These are phyloP conservation scores for Megalurothrips usitatus DNA, from an alignment of 2,888 invertebrate species.

Conservation along the genomic window DNA sequence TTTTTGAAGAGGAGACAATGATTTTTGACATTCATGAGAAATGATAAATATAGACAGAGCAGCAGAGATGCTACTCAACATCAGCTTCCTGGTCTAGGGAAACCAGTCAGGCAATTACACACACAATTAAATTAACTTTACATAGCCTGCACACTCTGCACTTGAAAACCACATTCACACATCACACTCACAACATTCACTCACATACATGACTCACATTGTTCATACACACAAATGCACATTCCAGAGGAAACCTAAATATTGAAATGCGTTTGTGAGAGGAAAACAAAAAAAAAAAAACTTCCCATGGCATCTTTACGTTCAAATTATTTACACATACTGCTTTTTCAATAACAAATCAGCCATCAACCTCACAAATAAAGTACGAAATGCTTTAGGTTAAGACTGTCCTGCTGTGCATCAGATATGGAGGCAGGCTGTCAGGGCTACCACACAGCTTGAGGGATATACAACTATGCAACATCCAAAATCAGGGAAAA, in stretches of 20 bases:
- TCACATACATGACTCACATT: slow-evolving; percentile 17
- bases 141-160: slow-evolving; percentile 18
- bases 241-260: slow-evolving; percentile 25
- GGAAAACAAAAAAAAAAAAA: slow-evolving; percentile 9
- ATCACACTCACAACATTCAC: background rate
- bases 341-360: slow-evolving; percentile 16
- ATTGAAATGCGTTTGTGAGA: slow-evolving; percentile 23
- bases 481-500: background rate
- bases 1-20: slow-evolving; percentile 35
- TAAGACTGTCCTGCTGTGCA: slow-evolving; percentile 20
- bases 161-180: slow-evolving; percentile 22
- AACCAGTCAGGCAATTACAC: slow-evolving; percentile 26
- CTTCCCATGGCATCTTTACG: slow-evolving; percentile 16
- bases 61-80: slow-evolving; percentile 22
- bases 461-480: background rate
- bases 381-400: slow-evolving; percentile 13
- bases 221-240: slow-evolving; percentile 14
- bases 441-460: background rate
- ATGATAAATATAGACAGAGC: slow-evolving; percentile 17
- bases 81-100: background rate
- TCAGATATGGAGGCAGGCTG: slow-evolving; percentile 14
- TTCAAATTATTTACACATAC: slow-evolving; percentile 21
- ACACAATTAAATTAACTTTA: slow-evolving; percentile 29
- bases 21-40: slow-evolving; percentile 16
- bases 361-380: slow-evolving; percentile 20